Evolutionary conservation across 2,888 invertebrate species (phyloP).

Genomic region (Heliconius erato): DNA sequence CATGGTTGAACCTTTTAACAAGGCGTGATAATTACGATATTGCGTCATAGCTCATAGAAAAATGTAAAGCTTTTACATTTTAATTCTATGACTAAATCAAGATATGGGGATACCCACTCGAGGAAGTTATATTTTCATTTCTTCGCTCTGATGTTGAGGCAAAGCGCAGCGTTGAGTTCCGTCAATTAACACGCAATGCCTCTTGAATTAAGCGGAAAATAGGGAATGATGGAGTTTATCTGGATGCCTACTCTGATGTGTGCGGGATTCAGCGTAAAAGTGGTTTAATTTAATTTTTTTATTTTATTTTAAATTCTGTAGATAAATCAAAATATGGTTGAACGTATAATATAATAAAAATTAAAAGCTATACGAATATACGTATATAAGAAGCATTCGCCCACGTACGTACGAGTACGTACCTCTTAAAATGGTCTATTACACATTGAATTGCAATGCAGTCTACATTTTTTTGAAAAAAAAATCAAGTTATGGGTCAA

Average conservation of each 20-base stretch:
- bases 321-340: background rate
- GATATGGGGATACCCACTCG: background rate
- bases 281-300: too few relatives aligned
- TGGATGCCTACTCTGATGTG: too few relatives aligned
- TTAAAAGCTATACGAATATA: background rate
- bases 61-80: background rate
- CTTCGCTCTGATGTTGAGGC: too few relatives aligned
- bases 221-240: too few relatives aligned
- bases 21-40: conserved; percentile 19
- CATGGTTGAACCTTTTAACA: conserved; percentile 29
- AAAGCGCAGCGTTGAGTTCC: too few relatives aligned
- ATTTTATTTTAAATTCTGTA: too few relatives aligned
- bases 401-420: background rate
- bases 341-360: background rate
- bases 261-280: too few relatives aligned
- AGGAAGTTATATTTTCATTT: too few relatives aligned
- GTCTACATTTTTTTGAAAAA: conserved; percentile 3
- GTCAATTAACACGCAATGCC: too few relatives aligned
- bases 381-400: background rate
- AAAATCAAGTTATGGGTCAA: background rate
- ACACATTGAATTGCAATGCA: conserved; percentile 22
- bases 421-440: conserved; percentile 25
- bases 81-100: background rate
- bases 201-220: too few relatives aligned
- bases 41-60: conserved; percentile 13